These are phyloP conservation scores for Fringilla coelebs DNA, from an alignment of 2,797 vertebrate genomes.

Conservation along the genomic window DNA sequence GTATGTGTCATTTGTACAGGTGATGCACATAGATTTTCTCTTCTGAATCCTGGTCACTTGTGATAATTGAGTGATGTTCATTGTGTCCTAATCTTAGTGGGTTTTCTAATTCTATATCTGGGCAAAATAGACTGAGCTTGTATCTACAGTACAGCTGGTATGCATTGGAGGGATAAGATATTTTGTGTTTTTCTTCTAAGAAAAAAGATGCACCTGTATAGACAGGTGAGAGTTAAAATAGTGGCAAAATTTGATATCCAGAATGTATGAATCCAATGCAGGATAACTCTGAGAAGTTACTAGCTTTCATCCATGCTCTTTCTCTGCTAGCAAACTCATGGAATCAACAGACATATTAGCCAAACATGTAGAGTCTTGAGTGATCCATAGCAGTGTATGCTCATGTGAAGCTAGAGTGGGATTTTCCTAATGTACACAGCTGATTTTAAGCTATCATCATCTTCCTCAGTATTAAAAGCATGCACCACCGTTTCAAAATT, in stretches of 20 bases:
- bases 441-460: not conserved
- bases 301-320: not conserved
- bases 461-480: not conserved
- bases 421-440: not conserved
- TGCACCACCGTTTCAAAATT: not conserved
- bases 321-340: not conserved
- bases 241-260: not conserved
- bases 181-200: not conserved
- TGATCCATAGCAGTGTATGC: not conserved
- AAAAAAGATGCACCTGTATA: not conserved
- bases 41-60: not conserved
- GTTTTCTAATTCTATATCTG: not conserved
- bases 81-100: not conserved
- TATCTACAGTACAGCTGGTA: not conserved
- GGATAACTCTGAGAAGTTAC: not conserved
- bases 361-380: not conserved
- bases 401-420: not conserved
- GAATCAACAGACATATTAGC: not conserved
- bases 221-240: not conserved
- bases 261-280: not conserved
- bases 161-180: not conserved
- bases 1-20: not conserved
- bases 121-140: not conserved
- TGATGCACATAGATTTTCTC: not conserved
- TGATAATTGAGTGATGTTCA: not conserved